Base-by-base conservation (phyloP, 2,888 invertebrate species). In the Xestia ashworthii region DNA sequence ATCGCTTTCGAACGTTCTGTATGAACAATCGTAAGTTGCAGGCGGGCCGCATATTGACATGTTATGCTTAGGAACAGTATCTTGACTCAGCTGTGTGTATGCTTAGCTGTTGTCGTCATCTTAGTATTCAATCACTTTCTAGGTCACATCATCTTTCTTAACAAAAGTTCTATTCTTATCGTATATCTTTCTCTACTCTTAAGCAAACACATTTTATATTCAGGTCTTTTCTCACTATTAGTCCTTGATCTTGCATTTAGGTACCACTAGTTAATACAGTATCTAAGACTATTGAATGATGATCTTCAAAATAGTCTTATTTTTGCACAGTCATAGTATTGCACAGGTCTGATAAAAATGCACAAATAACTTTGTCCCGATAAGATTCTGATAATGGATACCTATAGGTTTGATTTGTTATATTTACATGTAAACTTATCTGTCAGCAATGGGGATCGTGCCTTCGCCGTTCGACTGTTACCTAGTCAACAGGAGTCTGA, bases 381-480 rank as follows among this genome's bases (percentile, higher is more conserved):
- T 32, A 41, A 68, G 44, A 68, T 44, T 62, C 22, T 19, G 38
- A 1, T 11, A 38, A 6, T 1, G 6, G 22, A 48, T 44, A 32
- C 32, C 1, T 32, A n/a, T 16, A 12, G 25, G 11, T 78, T 41
- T 22, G 12, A 5, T 78, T 41, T 16, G 5, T 50, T 46, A 44
- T 16, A 16, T n/a, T 44, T 25, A 71, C 3, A 46, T 11, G 5
- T 60, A 19, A 77, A 50, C 9, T 72, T 1, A 78, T 89, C 25
- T 89, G 96, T 74, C 95, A 98, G 99, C 99, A 6, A 97, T 98
- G 97, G 99, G 99, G 71, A 98, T 98, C 62, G 98, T 99, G n/a
- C 99, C 99, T 1, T 98, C 99, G 0, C 99, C 99, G 0, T 99
- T 99, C 92, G 99, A 99, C 93, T 99, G 99, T 93, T 99, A 98